Conservation (phyloP, 2,888 invertebrate species). For the Agrochola macilenta region DNA sequence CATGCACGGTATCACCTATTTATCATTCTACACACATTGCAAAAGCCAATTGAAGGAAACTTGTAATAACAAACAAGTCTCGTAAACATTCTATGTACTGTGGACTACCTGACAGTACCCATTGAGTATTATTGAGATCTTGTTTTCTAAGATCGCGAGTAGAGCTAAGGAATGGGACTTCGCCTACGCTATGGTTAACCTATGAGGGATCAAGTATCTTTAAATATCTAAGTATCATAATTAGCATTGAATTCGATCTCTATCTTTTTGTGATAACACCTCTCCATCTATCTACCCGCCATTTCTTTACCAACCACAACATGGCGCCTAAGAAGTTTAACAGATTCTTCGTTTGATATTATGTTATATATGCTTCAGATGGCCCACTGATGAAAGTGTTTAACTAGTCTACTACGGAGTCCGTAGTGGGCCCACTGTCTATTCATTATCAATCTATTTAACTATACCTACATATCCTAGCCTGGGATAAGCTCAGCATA, state of each 20-base stretch:
- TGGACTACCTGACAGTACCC: too few relatives aligned
- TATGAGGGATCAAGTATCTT: too few relatives aligned
- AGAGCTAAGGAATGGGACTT: not conserved
- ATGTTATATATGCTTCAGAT: not conserved
- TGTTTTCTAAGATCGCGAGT: not conserved
- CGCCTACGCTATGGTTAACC: not conserved
- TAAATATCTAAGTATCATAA: not conserved
- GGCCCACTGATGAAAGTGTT: not conserved
- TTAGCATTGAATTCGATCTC: not conserved
- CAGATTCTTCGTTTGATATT: not conserved
- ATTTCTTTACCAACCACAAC: not conserved
- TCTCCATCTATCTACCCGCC: not conserved
- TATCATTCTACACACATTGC: conserved; percentile 44
- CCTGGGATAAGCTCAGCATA: not conserved
- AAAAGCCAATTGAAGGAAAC: conserved; percentile 22
- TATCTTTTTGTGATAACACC: not conserved
- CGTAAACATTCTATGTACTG: conserved; percentile 1
- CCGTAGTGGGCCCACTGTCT: not conserved
- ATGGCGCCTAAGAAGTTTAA: too few relatives aligned
- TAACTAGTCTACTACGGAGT: not conserved
- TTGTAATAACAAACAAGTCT: conserved; percentile 4
- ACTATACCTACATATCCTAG: not conserved
- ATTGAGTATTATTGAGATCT: not conserved
- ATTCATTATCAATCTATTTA: not conserved
- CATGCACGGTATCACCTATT: conserved; percentile 16